These are phyloP conservation scores for Cataglyphis hispanica DNA, from an alignment of 1,140 invertebrate species.

Conservation along the genomic window DNA sequence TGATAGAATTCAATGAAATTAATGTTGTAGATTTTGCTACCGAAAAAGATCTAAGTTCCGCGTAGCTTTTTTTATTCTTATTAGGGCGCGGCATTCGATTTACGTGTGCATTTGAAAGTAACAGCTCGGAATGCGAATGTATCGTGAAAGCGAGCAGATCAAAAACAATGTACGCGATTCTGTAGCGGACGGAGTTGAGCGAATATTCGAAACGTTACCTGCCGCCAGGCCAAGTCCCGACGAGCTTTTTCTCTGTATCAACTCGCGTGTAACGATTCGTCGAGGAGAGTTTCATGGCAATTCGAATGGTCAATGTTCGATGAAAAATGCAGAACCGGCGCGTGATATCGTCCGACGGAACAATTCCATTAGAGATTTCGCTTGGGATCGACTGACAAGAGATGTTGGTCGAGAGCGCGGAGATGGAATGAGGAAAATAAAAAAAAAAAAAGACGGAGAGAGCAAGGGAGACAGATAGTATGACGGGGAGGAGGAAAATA, in stretches of 20 bases:
- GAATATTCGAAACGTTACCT: slow-evolving; percentile 43
- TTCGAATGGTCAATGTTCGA: slow-evolving; percentile 70
- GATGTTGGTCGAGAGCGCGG: slow-evolving; percentile 63
- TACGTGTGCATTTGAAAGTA: slow-evolving; percentile 46
- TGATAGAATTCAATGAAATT: neutral
- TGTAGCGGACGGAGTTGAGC: slow-evolving; percentile 26
- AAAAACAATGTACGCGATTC: slow-evolving; percentile 42
- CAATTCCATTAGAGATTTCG: slow-evolving; percentile 76
- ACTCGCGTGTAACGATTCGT: slow-evolving; percentile 51
- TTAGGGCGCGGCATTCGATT: slow-evolving; percentile 8
- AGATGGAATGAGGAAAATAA: slow-evolving; percentile 63
- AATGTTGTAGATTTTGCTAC: neutral
- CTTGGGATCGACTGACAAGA: slow-evolving; percentile 72
- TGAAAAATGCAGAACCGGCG: slow-evolving; percentile 73
- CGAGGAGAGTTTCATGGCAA: slow-evolving; percentile 61
- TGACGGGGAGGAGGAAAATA: neutral
- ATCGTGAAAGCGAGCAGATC: slow-evolving; percentile 26
- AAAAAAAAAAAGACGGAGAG: slow-evolving; percentile 28
- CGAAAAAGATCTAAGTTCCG: neutral
- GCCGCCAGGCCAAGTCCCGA: neutral
- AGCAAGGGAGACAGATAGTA: neutral
- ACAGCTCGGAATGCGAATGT: slow-evolving; percentile 37
- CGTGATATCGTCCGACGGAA: slow-evolving; percentile 71
- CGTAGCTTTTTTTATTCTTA: neutral
- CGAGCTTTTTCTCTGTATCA: slow-evolving; percentile 58